Conservation (phyloP, 2,888 invertebrate genomes). For the Cheilosia urbana region DNA sequence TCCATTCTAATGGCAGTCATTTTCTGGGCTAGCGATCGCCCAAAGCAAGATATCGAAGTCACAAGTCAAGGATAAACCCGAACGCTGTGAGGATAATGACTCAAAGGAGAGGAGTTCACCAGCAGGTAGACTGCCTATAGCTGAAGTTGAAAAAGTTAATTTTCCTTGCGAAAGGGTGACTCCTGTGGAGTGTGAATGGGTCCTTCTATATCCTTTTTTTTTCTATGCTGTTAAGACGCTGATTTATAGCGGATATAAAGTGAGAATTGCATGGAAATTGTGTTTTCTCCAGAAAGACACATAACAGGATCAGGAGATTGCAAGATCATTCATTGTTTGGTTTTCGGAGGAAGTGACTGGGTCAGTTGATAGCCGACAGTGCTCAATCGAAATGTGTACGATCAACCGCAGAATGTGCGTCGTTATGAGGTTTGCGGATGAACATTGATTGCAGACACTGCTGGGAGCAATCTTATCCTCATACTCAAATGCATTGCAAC, state of each 20-base stretch:
- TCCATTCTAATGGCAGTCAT: slow-evolving; percentile 80
- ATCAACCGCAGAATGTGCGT: slow-evolving; percentile 1
- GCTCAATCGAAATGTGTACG: neutral
- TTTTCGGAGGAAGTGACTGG: slow-evolving; percentile 5
- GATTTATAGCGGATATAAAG: slow-evolving; percentile 69
- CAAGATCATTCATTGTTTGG: slow-evolving; percentile 26
- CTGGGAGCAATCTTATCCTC: too few species aligned
- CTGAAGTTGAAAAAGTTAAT: slow-evolving; percentile 43
- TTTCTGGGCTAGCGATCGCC: slow-evolving; percentile 73
- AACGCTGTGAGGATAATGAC: slow-evolving; percentile 58
- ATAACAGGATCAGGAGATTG: slow-evolving; percentile 31
- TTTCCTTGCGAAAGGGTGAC: slow-evolving; percentile 56
- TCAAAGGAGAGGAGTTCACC: slow-evolving; percentile 40
- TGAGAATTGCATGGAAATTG: slow-evolving; percentile 41
- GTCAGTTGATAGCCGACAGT: slow-evolving; percentile 5
- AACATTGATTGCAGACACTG: too few species aligned
- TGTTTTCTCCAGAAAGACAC: slow-evolving; percentile 37
- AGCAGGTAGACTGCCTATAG: slow-evolving; percentile 35
- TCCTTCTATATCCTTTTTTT: slow-evolving; percentile 59
- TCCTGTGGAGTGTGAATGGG: slow-evolving; percentile 66
- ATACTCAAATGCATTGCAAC: too few species aligned
- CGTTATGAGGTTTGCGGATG: neutral
- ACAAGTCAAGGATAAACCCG: slow-evolving; percentile 81
- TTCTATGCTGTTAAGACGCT: slow-evolving; percentile 33
- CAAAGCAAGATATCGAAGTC: slow-evolving; percentile 76